phyloP scores from a whole-genome alignment of 2,888 invertebrate species.

The Tetragonisca angustula region DNA sequence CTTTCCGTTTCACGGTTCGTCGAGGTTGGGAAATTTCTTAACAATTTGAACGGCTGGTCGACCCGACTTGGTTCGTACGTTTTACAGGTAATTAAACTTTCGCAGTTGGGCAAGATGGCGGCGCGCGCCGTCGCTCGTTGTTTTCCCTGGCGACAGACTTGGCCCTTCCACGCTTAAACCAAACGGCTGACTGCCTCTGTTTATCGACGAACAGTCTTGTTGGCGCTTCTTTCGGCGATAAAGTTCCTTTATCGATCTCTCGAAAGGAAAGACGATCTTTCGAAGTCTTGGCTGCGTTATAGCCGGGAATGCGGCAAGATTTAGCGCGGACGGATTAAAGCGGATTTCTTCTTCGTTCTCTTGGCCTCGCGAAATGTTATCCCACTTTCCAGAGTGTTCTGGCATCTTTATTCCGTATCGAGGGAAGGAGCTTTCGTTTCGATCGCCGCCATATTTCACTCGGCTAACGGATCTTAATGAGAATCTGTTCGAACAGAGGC shows the following conservation, averaged over 20 bases:
- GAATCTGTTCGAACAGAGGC: slow-evolving; percentile 1
- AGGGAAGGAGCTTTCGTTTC: slow-evolving; percentile 1
- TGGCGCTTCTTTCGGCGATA: slow-evolving; percentile 41
- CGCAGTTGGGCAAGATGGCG: slow-evolving; percentile 34
- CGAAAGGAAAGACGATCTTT: background rate
- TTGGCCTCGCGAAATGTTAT: slow-evolving; percentile 12
- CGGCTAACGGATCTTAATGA: slow-evolving; percentile 14
- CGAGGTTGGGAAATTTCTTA: slow-evolving; percentile 48
- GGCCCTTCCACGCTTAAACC: background rate
- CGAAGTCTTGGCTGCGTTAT: background rate
- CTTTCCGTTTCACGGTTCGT: slow-evolving; percentile 36
- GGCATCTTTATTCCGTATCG: background rate
- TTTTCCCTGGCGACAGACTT: slow-evolving; percentile 35
- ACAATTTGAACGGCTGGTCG: slow-evolving; percentile 57
- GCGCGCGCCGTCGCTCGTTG: slow-evolving; percentile 1
- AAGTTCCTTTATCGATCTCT: slow-evolving; percentile 57
- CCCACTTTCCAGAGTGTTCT: background rate
- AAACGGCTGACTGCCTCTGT: background rate
- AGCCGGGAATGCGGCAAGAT: slow-evolving; percentile 32
- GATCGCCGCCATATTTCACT: background rate
- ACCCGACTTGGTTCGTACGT: slow-evolving; percentile 36
- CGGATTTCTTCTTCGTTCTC: slow-evolving; percentile 38
- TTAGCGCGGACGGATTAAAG: slow-evolving; percentile 51
- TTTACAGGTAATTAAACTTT: slow-evolving; percentile 73
- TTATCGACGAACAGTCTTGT: slow-evolving; percentile 41